Evolutionary conservation across 2,888 invertebrate genomes (phyloP).

Genomic region (Maniola hyperantus): DNA sequence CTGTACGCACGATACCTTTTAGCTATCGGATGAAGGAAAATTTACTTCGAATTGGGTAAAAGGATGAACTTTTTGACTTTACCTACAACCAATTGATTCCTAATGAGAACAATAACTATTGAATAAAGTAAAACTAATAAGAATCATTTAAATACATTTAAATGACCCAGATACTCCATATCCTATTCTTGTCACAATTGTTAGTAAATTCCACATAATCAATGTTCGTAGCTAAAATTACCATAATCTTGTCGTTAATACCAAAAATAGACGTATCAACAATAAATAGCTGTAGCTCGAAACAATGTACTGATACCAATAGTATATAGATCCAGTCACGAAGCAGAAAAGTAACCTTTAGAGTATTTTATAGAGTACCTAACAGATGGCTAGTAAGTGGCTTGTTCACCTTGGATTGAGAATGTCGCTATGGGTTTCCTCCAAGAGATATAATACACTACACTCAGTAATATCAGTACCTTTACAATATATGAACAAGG

Average conservation of each 20-base stretch:
- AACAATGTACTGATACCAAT: slow-evolving; percentile 49
- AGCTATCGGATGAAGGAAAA: slow-evolving; percentile 24
- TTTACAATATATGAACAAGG: not conserved
- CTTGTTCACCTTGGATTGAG: slow-evolving; percentile 61
- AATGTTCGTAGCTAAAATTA: slow-evolving; percentile 41
- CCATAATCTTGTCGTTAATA: slow-evolving; percentile 42
- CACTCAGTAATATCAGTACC: slow-evolving; percentile 7
- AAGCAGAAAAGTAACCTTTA: slow-evolving; percentile 63
- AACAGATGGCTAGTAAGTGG: slow-evolving; percentile 56
- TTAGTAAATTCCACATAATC: slow-evolving; percentile 33
- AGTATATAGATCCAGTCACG: slow-evolving; percentile 58
- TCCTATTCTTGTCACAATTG: slow-evolving; percentile 36
- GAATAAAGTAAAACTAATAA: not conserved
- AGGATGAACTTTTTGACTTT: not conserved
- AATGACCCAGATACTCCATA: slow-evolving; percentile 33
- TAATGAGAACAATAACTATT: not conserved
- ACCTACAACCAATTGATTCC: not conserved
- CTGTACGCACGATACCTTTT: slow-evolving; percentile 19
- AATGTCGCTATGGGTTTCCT: slow-evolving; percentile 60
- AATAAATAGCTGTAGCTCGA: slow-evolving; percentile 47
- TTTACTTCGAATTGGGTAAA: slow-evolving; percentile 17
- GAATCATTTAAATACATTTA: slow-evolving; percentile 18
- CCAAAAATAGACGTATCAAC: slow-evolving; percentile 46
- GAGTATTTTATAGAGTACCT: slow-evolving; percentile 53
- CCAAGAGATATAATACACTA: slow-evolving; percentile 33